Evolutionary conservation across 1,140 invertebrate genomes (phyloP).

Genomic region (Microplitis demolitor): DNA sequence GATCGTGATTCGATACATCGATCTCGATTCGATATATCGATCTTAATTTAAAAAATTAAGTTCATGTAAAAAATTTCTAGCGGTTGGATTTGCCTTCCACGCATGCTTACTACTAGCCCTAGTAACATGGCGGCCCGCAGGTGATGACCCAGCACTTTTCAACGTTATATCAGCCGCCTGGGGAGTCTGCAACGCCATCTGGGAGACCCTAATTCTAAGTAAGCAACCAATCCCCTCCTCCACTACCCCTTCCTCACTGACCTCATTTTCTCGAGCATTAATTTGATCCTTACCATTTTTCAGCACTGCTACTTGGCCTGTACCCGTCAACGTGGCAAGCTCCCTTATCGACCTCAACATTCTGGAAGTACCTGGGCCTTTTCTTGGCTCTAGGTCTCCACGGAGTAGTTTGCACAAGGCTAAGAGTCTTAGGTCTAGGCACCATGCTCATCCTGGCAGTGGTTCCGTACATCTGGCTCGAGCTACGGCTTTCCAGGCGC

Average conservation of each 20-base stretch:
- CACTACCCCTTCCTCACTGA: no score
- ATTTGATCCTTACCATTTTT: conserved; percentile 11
- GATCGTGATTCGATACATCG: no score
- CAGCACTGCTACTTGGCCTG: conserved; percentile 56
- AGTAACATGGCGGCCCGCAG: conserved; percentile 68
- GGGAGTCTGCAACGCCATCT: conserved; percentile 77
- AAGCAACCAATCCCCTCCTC: neutral
- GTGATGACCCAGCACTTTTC: conserved; percentile 69
- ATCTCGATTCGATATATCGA: no score
- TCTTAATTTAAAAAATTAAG: no score
- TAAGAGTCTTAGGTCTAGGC: conserved; percentile 56
- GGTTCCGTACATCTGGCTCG: conserved; percentile 57
- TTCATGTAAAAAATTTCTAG: conserved; percentile 47
- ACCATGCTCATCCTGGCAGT: conserved; percentile 53
- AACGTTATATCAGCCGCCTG: conserved; percentile 74
- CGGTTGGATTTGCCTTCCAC: conserved; percentile 72
- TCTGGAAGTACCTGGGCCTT: conserved; percentile 59
- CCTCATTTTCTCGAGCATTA: no score
- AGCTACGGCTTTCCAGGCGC: conserved; percentile 48
- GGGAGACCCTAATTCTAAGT: conserved; percentile 69
- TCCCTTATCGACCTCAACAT: conserved; percentile 58
- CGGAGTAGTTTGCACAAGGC: conserved; percentile 55
- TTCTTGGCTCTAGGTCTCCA: conserved; percentile 57
- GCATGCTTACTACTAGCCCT: conserved; percentile 70
- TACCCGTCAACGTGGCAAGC: conserved; percentile 60